These are phyloP conservation scores for Argyra leucocephala DNA, from an alignment of 2,888 invertebrate species.

Conservation along the genomic window DNA sequence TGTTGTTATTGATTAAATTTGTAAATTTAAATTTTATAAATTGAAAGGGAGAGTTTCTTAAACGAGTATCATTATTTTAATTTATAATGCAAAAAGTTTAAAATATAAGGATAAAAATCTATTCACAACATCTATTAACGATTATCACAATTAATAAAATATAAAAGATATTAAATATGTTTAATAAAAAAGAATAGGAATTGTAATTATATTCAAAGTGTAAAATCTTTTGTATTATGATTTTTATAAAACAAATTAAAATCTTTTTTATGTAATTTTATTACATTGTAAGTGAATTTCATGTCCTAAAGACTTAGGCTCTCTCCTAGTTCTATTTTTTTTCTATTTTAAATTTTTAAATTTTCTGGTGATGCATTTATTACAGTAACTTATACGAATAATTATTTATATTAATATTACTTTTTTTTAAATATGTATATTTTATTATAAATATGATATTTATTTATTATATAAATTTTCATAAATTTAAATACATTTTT, in stretches of 20 bases:
- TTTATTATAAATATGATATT: background rate
- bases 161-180: no score
- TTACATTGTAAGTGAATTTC: background rate
- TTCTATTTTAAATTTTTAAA: background rate
- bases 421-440: background rate
- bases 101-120: no score
- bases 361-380: background rate
- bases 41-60: no score
- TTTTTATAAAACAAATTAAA: background rate
- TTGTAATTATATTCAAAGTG: no score
- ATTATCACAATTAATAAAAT: no score
- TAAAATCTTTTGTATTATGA: no score
- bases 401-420: background rate
- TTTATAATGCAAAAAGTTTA: no score
- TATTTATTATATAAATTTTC: background rate
- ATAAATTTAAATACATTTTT: no score
- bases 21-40: no score
- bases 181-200: no score
- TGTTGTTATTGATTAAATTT: slow-evolving; percentile 49
- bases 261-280: background rate
- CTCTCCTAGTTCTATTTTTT: background rate
- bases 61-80: no score
- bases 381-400: background rate
- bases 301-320: slow-evolving; percentile 4
- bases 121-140: no score